Conservation (phyloP, 2,797 vertebrate species). For the Falco biarmicus region DNA sequence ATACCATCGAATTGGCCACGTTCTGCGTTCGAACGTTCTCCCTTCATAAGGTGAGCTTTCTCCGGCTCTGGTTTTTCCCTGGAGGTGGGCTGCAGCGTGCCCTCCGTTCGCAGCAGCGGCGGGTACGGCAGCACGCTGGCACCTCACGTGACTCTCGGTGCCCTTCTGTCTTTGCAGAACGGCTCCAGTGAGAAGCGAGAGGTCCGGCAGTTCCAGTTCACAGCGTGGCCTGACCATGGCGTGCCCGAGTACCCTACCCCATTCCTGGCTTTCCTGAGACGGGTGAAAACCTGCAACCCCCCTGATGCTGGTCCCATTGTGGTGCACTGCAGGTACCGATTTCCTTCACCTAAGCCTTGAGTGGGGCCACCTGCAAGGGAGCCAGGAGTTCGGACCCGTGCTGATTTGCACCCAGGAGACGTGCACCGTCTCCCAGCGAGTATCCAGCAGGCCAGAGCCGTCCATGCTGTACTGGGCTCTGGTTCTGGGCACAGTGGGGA, state of each 20-base stretch:
- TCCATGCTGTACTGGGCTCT: not conserved
- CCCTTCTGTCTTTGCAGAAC: constrained; percentile 77
- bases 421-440: fast-evolving
- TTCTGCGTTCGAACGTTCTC: constrained; percentile 96
- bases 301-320: constrained; percentile 94
- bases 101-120: fast-evolving
- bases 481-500: not conserved
- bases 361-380: fast-evolving
- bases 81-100: fast-evolving
- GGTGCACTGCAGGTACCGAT: constrained; percentile 93
- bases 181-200: constrained; percentile 97
- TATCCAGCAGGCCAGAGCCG: not conserved
- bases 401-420: not conserved
- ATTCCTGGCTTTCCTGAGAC: constrained; percentile 95
- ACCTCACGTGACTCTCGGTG: fast-evolving
- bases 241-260: constrained; percentile 97
- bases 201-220: constrained; percentile 99
- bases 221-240: constrained; percentile 96
- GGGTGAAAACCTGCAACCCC: constrained; percentile 97
- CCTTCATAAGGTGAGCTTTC: constrained; percentile 88
- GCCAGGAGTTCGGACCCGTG: not conserved
- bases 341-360: not conserved
- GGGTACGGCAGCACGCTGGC: fast-evolving
- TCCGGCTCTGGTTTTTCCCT: fast-evolving
- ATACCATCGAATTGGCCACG: constrained; percentile 95